Base-by-base conservation (phyloP, 2,888 invertebrate species). In the Epistrophella euchroma region DNA sequence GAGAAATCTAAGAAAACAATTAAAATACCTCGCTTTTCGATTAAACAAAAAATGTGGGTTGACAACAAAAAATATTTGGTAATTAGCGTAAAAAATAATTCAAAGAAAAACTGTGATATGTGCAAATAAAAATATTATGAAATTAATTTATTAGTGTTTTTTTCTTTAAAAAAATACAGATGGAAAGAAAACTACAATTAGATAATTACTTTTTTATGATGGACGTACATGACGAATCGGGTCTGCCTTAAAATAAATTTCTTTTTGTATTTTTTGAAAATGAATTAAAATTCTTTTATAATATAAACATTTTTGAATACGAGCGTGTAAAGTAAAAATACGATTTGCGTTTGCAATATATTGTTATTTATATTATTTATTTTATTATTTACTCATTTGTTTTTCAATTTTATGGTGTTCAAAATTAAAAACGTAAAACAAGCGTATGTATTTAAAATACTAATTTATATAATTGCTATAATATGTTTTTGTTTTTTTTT, bases 231-330 rank as follows among this genome's bases (percentile, higher is more conserved):
- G 9, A n/a, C 25, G 22, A n/a, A 37, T n/a, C 37, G 25, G 25
- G 60, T 60, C 37, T 40, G 32, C 15, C 9, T 60, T 25, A 2
- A 28, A n/a, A 25, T 4, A 55, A 9, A 45, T 45, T 3, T 45
- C 15, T 19, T 19, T 19, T 0, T 22, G 0, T 25, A 3, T 19
- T 28, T 55, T 35, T 56, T 11, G 28, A 55, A 55, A 55, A 56
- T 6, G 4, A 56, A 56, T 56, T 56, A 28, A 62, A 62, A 43
- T 62, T 43, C 62, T 62, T 22, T n/a, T 3, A 17, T 43, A 25
- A 11, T 11, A 56, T 62, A 62, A 62, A 62, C 62, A 62, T 43
- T 62, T 25, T 43, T 43, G 43, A 28, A 43, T 28, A 22, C 40
- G 40, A 9, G 22, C 15, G n/a, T 15, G 25, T 13, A 35, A 13